Base-by-base conservation (phyloP, 2,888 invertebrate species). In the Lysandra bellargus region DNA sequence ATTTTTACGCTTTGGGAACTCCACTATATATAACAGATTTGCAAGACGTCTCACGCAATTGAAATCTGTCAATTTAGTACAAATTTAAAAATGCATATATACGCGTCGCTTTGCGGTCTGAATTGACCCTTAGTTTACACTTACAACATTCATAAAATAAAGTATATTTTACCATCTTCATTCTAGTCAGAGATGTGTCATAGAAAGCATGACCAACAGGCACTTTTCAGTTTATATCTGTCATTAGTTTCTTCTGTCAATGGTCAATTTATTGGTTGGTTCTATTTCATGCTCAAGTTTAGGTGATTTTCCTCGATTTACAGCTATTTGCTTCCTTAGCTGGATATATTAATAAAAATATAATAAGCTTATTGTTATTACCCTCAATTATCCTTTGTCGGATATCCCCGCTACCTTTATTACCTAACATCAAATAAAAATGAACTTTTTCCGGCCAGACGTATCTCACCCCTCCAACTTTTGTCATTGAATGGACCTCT, bases 391-490 rank as follows among this genome's bases (percentile, higher is more conserved):
- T 69, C 33, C 33, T 69, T 69, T 69, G 69, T 69, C 69, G 69
- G 75, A 80, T 80, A 79, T 80, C 75, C 78, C 69, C 69, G 33
- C 69, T 37, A 80, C 79, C 81, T 92, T 92, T 91, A 90, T 90
- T 87, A 89, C 87, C 84, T 90, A 90, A 89, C 93, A 91, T 93
- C 92, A 93, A 90, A 90, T 88, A 90, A 91, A 92, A 90, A 88
- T 89, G 90, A 92, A 92, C 90, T 89, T 88, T 85, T 87, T 90
- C 87, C 91, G 92, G 85, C 83, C 85, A 85, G 87, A 88, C 91
- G 91, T 92, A 92, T 93, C 89, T 85, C 84, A 87, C 92, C 92
- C 92, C 90, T 87, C 88, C 87, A 90, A 90, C 88, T 90, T 89
- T 89, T 89, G 89, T 93, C 90, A 92, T 92, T 90, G 88, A 88